Percentiles rank a stretch among this genome's conserved stretches.
Evolutionary conservation across 2,797 vertebrate genomes (phyloP).

Genomic region (Lepilemur ruficaudatus): DNA sequence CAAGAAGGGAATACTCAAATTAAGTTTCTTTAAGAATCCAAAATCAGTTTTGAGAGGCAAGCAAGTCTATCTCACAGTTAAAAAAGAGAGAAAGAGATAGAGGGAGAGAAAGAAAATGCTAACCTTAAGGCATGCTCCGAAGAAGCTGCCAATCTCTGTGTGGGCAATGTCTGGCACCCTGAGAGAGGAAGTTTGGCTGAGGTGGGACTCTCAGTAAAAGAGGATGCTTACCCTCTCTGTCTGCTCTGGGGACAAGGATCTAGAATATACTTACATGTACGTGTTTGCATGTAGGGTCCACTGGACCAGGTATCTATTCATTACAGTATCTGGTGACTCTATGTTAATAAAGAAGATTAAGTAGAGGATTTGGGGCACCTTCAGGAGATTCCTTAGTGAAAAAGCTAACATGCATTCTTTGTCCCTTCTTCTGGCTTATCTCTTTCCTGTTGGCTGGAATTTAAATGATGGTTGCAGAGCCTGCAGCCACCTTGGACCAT

Average conservation of each 20-base stretch:
- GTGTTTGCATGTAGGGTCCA: background rate
- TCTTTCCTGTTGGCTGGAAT: background rate
- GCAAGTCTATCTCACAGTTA: background rate
- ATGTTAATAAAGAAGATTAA: background rate
- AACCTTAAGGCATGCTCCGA: background rate
- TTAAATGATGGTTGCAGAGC: background rate
- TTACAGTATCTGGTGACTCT: background rate
- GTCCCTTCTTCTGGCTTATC: background rate
- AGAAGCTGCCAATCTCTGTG: background rate
- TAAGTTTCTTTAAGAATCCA: background rate
- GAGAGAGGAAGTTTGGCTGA: background rate
- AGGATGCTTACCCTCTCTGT: background rate
- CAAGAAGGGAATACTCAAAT: background rate
- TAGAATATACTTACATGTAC: background rate
- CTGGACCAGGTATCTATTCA: background rate
- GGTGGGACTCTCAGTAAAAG: background rate
- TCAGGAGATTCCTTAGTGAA: background rate
- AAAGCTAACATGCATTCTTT: background rate
- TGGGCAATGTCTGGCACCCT: background rate
- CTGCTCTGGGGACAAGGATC: background rate
- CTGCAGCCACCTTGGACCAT: background rate
- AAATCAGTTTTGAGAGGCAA: slow-evolving; percentile 19
- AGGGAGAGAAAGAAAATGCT: background rate
- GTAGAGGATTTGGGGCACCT: background rate
- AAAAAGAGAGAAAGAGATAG: background rate